phyloP scores from a whole-genome alignment of 2,797 vertebrate genomes.

The Picus viridis region DNA sequence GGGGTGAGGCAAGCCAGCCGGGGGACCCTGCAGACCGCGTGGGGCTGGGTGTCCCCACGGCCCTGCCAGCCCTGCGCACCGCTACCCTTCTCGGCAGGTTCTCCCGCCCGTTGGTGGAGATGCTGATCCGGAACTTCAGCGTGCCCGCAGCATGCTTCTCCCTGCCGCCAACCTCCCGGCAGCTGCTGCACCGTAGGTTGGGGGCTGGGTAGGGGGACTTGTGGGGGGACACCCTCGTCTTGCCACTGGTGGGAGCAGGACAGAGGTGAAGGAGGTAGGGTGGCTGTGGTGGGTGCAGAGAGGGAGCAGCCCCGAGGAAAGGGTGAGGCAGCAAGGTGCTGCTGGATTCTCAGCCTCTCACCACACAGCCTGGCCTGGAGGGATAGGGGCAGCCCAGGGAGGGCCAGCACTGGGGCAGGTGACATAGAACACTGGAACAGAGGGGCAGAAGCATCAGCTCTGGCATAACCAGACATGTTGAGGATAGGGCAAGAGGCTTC shows the following conservation, averaged over 20 bases:
- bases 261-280: not conserved
- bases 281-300: not conserved
- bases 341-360: not conserved
- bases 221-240: not conserved
- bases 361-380: not conserved
- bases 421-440: not conserved
- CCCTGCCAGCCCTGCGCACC: rapidly evolving
- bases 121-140: conserved; percentile 76
- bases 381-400: not conserved
- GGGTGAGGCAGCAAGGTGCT: not conserved
- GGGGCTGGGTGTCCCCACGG: rapidly evolving
- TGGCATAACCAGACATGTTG: rapidly evolving
- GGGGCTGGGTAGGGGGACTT: not conserved
- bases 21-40: not conserved
- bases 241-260: rapidly evolving
- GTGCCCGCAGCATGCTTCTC: conserved; percentile 76
- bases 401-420: not conserved
- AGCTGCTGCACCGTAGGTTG: conserved; percentile 76
- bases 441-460: not conserved
- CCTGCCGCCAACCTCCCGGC: conserved; percentile 67
- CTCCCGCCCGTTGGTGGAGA: conserved; percentile 61
- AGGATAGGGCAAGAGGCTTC: rapidly evolving
- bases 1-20: not conserved
- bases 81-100: conserved; percentile 55
- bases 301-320: not conserved